phyloP scores from a whole-genome alignment of 2,888 invertebrate species.

The Seira musarum region DNA sequence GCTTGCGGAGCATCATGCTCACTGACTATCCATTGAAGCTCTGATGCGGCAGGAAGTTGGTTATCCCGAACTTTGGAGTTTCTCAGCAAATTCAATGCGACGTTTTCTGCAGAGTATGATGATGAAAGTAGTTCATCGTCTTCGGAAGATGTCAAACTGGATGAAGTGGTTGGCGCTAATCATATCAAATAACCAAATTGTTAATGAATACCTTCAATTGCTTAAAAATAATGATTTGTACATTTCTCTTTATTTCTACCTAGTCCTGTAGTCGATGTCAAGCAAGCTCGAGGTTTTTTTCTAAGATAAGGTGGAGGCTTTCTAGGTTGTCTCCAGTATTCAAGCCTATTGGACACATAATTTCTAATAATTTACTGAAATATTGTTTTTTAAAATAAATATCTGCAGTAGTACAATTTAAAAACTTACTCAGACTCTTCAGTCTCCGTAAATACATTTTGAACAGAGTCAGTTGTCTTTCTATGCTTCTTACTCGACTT shows the following conservation, averaged over 20 bases:
- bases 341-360: slow-evolving; percentile 57
- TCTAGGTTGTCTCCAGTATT: slow-evolving; percentile 66
- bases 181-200: too few species aligned
- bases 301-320: slow-evolving; percentile 63
- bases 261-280: too few species aligned
- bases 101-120: slow-evolving; percentile 82
- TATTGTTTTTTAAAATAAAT: too few species aligned
- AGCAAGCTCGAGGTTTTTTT: slow-evolving; percentile 61
- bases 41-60: slow-evolving; percentile 83
- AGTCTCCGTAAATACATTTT: slow-evolving; percentile 65
- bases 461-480: slow-evolving; percentile 17
- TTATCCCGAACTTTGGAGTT: slow-evolving; percentile 80
- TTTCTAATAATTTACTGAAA: too few species aligned
- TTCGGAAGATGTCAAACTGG: slow-evolving; percentile 64
- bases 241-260: too few species aligned
- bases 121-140: slow-evolving; percentile 72
- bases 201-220: too few species aligned
- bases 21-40: slow-evolving; percentile 85
- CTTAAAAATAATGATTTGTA: too few species aligned
- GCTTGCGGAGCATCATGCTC: slow-evolving; percentile 85
- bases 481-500: slow-evolving; percentile 37
- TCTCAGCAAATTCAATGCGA: slow-evolving; percentile 83
- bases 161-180: too few species aligned
- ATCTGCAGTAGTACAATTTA: too few species aligned
- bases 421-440: slow-evolving; percentile 69